Percentiles rank a stretch among this genome's conserved stretches.
These are phyloP conservation scores for Dynastes tityus DNA, from an alignment of 2,888 invertebrate species.

Conservation along the genomic window DNA sequence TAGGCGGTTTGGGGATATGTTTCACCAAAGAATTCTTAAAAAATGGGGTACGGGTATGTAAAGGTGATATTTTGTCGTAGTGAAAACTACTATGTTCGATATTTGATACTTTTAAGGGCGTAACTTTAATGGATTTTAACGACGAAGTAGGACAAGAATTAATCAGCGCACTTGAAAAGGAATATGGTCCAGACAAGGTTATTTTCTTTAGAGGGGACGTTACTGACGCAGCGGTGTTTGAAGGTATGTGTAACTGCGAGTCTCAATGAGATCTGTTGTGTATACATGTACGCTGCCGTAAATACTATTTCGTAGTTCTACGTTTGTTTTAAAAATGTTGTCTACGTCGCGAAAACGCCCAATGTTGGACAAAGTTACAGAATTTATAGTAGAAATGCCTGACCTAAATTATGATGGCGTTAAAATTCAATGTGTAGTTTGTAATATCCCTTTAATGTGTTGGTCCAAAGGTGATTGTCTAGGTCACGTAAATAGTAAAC, in stretches of 20 bases:
- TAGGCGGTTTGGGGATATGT: conserved; percentile 81
- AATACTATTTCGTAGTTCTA: no score
- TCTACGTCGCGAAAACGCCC: no score
- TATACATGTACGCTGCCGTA: no score
- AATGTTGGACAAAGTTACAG: no score
- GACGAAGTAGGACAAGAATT: neutral
- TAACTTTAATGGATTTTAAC: neutral
- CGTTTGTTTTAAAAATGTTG: no score
- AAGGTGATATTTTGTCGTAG: neutral
- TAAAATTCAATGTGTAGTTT: no score
- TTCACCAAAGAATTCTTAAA: conserved; percentile 79
- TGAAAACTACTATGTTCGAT: neutral
- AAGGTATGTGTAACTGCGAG: conserved; percentile 13
- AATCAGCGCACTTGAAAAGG: neutral
- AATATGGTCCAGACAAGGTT: conserved; percentile 24
- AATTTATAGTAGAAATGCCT: no score
- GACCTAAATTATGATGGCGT: no score
- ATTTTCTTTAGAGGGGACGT: conserved; percentile 20
- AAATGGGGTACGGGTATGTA: conserved; percentile 70
- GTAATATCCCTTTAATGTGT: no score
- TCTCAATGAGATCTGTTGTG: no score
- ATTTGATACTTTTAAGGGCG: conserved; percentile 11
- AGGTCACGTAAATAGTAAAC: no score
- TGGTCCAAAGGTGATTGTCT: no score
- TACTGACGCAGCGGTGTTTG: neutral